phyloP scores from a whole-genome alignment of 2,888 invertebrate species.

The Drosophila falleni region DNA sequence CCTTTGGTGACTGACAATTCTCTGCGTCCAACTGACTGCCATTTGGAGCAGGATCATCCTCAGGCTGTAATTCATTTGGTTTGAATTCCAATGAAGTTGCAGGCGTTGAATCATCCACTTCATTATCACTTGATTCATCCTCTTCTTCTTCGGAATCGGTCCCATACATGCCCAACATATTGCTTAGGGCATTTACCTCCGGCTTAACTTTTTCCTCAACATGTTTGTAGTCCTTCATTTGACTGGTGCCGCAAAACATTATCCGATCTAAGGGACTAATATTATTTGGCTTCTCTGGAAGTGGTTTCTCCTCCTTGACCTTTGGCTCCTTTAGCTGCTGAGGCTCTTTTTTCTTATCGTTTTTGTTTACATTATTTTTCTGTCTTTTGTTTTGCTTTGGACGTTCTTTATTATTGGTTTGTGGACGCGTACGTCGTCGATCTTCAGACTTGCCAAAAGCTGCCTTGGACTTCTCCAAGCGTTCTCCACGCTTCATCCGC shows the following conservation, averaged over 20 bases:
- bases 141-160: constrained; percentile 74
- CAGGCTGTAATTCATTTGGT: neutral
- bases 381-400: constrained; percentile 14
- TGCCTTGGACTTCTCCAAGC: constrained; percentile 86
- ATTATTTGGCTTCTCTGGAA: neutral
- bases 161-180: constrained; percentile 83
- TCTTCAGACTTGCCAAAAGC: constrained; percentile 85
- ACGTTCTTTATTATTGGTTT: constrained; percentile 18
- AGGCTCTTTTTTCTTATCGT: neutral
- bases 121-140: constrained; percentile 6
- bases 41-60: neutral
- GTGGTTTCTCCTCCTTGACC: neutral
- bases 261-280: constrained; percentile 9
- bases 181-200: constrained; percentile 67
- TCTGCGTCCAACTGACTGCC: too few relatives aligned
- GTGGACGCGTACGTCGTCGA: constrained; percentile 71
- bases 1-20: neutral
- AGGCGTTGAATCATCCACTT: neutral
- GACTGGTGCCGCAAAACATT: constrained; percentile 77
- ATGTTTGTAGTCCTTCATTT: constrained; percentile 72
- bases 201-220: constrained; percentile 33
- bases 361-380: constrained; percentile 1
- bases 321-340: neutral
- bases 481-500: constrained; percentile 91
- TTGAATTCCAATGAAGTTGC: neutral